A percentile compares a stretch with the other conserved stretches of the same genome.
These are phyloP conservation scores for Strix aluco DNA, from an alignment of 2,113 vertebrate genomes.

Conservation along the genomic window DNA sequence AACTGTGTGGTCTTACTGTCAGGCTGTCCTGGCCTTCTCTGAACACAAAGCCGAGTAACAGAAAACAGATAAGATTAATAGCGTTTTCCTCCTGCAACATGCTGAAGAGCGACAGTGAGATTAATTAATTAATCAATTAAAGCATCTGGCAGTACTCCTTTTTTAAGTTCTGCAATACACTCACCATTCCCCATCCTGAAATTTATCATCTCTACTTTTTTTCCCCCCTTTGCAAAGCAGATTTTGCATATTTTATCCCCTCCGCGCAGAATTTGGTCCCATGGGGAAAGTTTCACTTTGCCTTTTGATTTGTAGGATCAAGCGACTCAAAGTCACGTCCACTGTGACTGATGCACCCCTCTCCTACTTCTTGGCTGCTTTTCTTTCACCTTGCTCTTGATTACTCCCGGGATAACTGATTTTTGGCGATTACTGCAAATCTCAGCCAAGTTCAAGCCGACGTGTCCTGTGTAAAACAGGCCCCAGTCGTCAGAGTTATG, in stretches of 20 bases:
- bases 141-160: slow-evolving; percentile 39
- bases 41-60: slow-evolving; percentile 66
- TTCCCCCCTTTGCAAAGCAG: rapidly evolving
- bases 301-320: neutral
- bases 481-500: neutral
- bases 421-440: neutral
- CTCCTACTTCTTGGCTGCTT: neutral
- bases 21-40: slow-evolving; percentile 68
- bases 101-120: slow-evolving; percentile 60
- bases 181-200: neutral
- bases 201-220: neutral
- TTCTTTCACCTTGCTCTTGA: slow-evolving; percentile 8
- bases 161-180: neutral
- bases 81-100: slow-evolving; percentile 56
- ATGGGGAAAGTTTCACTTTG: neutral
- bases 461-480: neutral
- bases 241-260: slow-evolving; percentile 8
- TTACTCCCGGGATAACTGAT: neutral
- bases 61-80: slow-evolving; percentile 77
- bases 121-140: slow-evolving; percentile 66
- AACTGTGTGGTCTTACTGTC: slow-evolving; percentile 72
- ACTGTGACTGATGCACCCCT: neutral
- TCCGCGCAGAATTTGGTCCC: neutral
- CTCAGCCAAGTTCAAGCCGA: neutral
- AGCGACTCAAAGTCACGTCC: neutral